Evolutionary conservation across 2,797 vertebrate genomes (phyloP).

Genomic region (Hippoglossus hippoglossus): DNA sequence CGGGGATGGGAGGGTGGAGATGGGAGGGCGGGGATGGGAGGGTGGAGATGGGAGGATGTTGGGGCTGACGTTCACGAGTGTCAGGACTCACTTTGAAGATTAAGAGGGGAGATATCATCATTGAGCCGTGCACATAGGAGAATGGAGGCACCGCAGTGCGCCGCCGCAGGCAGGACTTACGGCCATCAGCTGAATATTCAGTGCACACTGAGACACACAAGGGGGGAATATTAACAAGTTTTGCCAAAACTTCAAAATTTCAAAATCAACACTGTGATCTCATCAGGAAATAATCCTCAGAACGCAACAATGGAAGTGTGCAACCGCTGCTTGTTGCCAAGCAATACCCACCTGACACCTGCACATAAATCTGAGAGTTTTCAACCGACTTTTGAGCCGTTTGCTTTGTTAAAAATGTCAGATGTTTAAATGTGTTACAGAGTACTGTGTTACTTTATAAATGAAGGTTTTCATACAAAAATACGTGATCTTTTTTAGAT

Average conservation of each 20-base stretch:
- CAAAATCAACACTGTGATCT: conserved; percentile 6
- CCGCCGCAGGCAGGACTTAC: conserved; percentile 31
- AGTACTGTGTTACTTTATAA: neutral
- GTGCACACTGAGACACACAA: conserved; percentile 2
- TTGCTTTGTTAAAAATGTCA: neutral
- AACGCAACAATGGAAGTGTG: conserved; percentile 44
- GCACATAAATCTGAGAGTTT: neutral
- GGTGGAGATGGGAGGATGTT: conserved; percentile 20
- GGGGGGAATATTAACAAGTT: conserved; percentile 24
- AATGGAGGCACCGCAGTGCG: conserved; percentile 41
- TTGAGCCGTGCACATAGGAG: conserved; percentile 33
- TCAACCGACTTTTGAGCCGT: too few relatives aligned
- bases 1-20: conserved; percentile 28
- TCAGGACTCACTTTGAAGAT: conserved; percentile 79
- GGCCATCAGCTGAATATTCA: conserved; percentile 30
- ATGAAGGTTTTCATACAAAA: too few relatives aligned
- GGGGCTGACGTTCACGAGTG: conserved; percentile 54
- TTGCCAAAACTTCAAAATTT: conserved; percentile 6
- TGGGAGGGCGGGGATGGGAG: conserved; percentile 32
- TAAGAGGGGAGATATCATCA: conserved; percentile 60
- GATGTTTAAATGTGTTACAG: too few relatives aligned
- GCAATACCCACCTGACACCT: conserved; percentile 58
- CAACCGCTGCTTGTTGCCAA: conserved; percentile 66
- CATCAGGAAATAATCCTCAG: neutral
- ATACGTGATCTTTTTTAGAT: too few relatives aligned